Conservation (phyloP, 2,113 vertebrate species). For the Mastomys natalensis region DNA sequence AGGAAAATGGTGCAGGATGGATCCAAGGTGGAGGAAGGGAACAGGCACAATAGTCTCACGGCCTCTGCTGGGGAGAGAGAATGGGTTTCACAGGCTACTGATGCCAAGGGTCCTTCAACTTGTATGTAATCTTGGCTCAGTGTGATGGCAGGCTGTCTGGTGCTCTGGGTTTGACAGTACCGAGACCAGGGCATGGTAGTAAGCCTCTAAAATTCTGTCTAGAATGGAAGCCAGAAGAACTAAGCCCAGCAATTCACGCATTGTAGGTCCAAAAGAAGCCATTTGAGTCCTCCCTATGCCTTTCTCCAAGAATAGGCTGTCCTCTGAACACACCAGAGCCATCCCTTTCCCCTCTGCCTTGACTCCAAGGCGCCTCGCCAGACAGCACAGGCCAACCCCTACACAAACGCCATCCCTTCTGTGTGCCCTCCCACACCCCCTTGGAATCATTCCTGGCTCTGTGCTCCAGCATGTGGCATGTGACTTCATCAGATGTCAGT, state of each 20-base stretch:
- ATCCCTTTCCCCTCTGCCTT: neutral
- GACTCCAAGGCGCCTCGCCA: neutral
- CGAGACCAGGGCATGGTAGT: neutral
- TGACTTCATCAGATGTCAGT: neutral
- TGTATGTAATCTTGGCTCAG: neutral
- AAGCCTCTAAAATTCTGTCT: neutral
- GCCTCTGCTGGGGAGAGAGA: neutral
- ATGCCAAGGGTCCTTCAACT: neutral
- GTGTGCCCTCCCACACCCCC: neutral
- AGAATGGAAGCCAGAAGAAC: neutral
- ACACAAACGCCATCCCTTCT: neutral
- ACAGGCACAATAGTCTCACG: neutral
- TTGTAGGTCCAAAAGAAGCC: neutral
- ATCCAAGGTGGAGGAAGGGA: neutral
- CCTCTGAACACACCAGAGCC: neutral
- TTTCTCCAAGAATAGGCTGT: no score
- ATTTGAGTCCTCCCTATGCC: fast-evolving
- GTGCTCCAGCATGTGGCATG: neutral
- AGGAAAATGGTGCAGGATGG: neutral
- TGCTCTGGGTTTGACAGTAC: neutral
- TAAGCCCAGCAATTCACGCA: neutral
- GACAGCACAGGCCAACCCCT: neutral
- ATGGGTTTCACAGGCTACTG: fast-evolving
- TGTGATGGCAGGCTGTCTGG: neutral
- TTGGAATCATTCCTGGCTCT: neutral